phyloP scores from a whole-genome alignment of 2,888 invertebrate species.

The Desoria tigrina region DNA sequence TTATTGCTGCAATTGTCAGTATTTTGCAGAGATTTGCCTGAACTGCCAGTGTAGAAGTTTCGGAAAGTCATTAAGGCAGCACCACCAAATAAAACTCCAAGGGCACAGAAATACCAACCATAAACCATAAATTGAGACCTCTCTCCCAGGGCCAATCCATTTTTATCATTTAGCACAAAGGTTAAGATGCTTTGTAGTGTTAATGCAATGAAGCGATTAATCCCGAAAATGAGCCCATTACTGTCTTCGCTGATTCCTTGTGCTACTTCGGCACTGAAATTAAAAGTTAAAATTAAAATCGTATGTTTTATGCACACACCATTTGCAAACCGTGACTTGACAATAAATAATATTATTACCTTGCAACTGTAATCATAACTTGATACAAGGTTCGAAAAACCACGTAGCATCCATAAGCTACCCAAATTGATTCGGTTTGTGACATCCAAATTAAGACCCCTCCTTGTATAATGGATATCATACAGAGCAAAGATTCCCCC shows the following conservation, averaged over 20 bases:
- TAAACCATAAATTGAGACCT: slow-evolving; percentile 68
- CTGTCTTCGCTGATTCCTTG: slow-evolving; percentile 76
- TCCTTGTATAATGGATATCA: slow-evolving; percentile 61
- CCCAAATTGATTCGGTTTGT: slow-evolving; percentile 64
- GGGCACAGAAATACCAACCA: slow-evolving; percentile 67
- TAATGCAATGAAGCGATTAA: slow-evolving; percentile 81
- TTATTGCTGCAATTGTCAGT: too few species aligned
- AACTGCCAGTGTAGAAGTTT: not conserved
- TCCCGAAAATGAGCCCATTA: slow-evolving; percentile 85
- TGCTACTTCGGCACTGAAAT: slow-evolving; percentile 78
- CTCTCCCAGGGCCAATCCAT: slow-evolving; percentile 56
- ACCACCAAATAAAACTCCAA: slow-evolving; percentile 63
- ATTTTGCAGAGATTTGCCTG: slow-evolving; percentile 5
- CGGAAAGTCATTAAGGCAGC: slow-evolving; percentile 7
- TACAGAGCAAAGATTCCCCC: slow-evolving; percentile 60
- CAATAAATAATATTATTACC: slow-evolving; percentile 57
- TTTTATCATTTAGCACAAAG: slow-evolving; percentile 62
- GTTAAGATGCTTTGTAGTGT: slow-evolving; percentile 77
- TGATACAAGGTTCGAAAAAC: slow-evolving; percentile 77
- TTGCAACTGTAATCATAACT: slow-evolving; percentile 75
- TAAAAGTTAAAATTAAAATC: too few species aligned
- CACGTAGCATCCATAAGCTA: slow-evolving; percentile 75
- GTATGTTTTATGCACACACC: too few species aligned
- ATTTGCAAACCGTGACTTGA: too few species aligned
- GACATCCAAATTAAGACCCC: slow-evolving; percentile 61